Evolutionary conservation across 1,140 invertebrate genomes (phyloP).

Genomic region (Drosophila ogumai): DNA sequence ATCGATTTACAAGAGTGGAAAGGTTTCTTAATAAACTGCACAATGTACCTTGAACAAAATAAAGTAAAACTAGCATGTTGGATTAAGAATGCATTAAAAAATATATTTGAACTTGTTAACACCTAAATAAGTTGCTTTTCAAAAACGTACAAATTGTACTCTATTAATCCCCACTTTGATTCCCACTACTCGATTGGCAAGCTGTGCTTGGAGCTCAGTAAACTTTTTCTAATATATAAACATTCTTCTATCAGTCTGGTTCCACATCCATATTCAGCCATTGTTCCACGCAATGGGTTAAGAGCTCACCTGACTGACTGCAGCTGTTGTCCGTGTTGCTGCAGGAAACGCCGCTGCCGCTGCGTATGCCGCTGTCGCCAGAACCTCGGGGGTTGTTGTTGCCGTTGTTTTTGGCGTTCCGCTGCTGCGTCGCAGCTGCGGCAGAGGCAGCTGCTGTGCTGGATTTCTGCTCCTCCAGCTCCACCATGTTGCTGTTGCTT

Average conservation of each 20-base stretch:
- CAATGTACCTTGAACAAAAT: background rate
- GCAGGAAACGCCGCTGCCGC: constrained; percentile 70
- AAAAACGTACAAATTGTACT: background rate
- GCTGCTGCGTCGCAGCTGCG: constrained; percentile 38
- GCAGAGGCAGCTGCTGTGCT: constrained; percentile 53
- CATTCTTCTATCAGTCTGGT: background rate
- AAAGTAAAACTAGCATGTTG: background rate
- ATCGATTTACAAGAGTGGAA: background rate
- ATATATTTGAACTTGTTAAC: background rate
- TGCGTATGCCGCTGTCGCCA: constrained; percentile 66
- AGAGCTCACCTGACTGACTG: constrained; percentile 80
- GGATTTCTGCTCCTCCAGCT: constrained; percentile 72
- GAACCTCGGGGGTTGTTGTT: constrained; percentile 61
- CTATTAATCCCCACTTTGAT: background rate
- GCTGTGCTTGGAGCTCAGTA: background rate
- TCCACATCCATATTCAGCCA: background rate
- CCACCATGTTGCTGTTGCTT: constrained; percentile 65
- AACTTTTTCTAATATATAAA: background rate
- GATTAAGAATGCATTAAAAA: background rate
- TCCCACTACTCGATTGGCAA: background rate
- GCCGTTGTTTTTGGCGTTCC: constrained; percentile 37
- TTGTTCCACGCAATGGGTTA: constrained; percentile 9
- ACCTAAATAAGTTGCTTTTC: too few species aligned
- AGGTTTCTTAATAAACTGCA: background rate
- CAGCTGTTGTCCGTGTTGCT: constrained; percentile 80